Evolutionary conservation across 1,140 invertebrate species (phyloP).

Genomic region (Octopus sinensis): DNA sequence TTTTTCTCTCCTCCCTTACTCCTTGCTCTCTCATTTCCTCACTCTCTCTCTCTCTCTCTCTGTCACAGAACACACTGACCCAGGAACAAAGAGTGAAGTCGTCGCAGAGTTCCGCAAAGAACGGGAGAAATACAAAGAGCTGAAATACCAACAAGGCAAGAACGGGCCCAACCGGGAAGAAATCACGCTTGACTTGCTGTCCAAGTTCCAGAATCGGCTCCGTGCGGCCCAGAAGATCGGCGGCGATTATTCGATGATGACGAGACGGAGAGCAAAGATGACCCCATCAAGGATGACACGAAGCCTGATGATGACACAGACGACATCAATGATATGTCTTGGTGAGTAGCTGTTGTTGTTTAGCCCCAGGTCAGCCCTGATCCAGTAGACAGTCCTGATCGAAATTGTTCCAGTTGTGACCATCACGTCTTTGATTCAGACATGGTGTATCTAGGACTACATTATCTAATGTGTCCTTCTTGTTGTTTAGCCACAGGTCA

Average conservation of each 20-base stretch:
- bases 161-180: slow-evolving; percentile 60
- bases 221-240: slow-evolving; percentile 60
- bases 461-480: too few species aligned
- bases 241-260: slow-evolving; percentile 52
- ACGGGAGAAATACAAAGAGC: slow-evolving; percentile 72
- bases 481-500: too few species aligned
- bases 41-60: slow-evolving; percentile 4
- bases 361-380: neutral
- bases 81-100: slow-evolving; percentile 62
- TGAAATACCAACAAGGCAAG: slow-evolving; percentile 66
- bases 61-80: slow-evolving; percentile 36
- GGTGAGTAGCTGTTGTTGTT: slow-evolving; percentile 33
- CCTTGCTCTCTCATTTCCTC: too few species aligned
- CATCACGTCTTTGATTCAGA: too few species aligned
- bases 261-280: slow-evolving; percentile 52
- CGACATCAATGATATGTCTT: slow-evolving; percentile 52
- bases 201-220: slow-evolving; percentile 80
- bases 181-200: slow-evolving; percentile 72
- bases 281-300: slow-evolving; percentile 38
- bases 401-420: too few species aligned
- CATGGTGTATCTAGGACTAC: too few species aligned
- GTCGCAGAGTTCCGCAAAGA: slow-evolving; percentile 73
- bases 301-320: slow-evolving; percentile 41
- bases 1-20: too few species aligned
- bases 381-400: too few species aligned